Base-by-base conservation (phyloP, 2,797 vertebrate species). In the Gymnopithys bicolor region DNA sequence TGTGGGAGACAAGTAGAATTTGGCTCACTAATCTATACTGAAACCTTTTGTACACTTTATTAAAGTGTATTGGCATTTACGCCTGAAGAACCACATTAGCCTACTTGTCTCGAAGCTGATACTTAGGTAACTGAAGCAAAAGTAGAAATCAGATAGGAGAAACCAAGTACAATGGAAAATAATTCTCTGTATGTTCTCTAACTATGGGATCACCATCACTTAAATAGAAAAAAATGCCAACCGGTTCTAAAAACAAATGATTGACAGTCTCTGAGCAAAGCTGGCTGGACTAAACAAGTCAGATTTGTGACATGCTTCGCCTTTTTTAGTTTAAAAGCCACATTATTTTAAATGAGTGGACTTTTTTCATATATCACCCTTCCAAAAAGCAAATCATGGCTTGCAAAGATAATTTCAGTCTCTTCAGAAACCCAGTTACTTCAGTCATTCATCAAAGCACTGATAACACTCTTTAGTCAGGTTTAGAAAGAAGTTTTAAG, bases 281-380 rank as follows among this genome's bases (percentile, higher is more conserved):
- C 1, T 76, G 59, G 12, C 52, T 41, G n/a, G 62, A 93, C 28
- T n/a, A 5, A 7, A 41, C 15, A 10, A 4, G 9, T 84, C 69
- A 55, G 25, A 70, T 39, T 56, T 88, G 22, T 64, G 84, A 76
- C 49, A 82, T 63, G 13, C 15, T 87, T 43, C 55, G 35, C 19
- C 6, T 75, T 68, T 92, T 89, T 78, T 66, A 3, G 78, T 77
- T 55, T 85, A 45, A 95, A 88, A 88, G 53, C 10, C 27, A 76
- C 90, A 87, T 55, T 59, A 83, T 94, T 94, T 92, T 83, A 92
- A 93, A 84, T 41, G 4, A 89, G 55, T 74, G 60, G 28, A 56
- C 49, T 62, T 33, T n/a, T 94, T 90, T 90, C 43, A 62, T 64
- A 18, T 59, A 55, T 67, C 4, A 2, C n/a, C 53, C 53, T 91